These are phyloP conservation scores for Sceliomorpha sp. DNA, from an alignment of 2,888 invertebrate species.

Conservation along the genomic window DNA sequence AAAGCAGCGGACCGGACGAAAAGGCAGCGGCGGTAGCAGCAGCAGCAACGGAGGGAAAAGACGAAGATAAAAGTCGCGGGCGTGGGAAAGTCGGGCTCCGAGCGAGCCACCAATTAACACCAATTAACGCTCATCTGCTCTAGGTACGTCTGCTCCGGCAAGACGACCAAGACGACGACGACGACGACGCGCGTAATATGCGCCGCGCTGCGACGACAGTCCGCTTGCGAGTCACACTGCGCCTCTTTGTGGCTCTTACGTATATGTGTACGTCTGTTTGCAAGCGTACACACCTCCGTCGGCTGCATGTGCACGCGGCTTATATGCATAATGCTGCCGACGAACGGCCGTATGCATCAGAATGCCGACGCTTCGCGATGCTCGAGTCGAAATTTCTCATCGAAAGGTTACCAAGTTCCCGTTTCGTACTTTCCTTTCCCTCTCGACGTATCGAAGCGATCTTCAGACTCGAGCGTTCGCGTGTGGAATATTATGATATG, in stretches of 20 bases:
- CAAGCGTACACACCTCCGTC: too few species aligned
- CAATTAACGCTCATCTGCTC: conserved; percentile 79
- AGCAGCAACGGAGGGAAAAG: too few species aligned
- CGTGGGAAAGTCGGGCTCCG: conserved; percentile 77
- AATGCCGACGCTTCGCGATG: conserved; percentile 38
- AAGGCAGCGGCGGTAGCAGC: too few species aligned
- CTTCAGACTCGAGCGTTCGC: too few species aligned
- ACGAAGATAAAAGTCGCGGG: conserved; percentile 77
- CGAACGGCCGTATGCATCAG: conserved; percentile 44
- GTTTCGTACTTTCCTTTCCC: conserved; percentile 58
- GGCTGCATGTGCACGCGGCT: conserved; percentile 3
- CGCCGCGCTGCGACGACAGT: conserved; percentile 41
- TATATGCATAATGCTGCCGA: conserved; percentile 41
- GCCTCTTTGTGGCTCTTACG: conserved; percentile 26
- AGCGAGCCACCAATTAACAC: conserved; percentile 79
- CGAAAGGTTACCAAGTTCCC: conserved; percentile 59
- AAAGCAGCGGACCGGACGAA: too few species aligned
- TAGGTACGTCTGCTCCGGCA: conserved; percentile 64
- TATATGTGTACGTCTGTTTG: conserved; percentile 1
- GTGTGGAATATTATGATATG: too few species aligned
- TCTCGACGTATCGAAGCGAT: conserved; percentile 45
- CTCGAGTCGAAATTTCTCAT: conserved; percentile 55
- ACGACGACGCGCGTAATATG: conserved; percentile 41
- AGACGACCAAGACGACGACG: conserved; percentile 56
- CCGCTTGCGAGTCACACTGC: conserved; percentile 29